Conservation (phyloP, 2,113 vertebrate genomes). For the Tachycineta bicolor region DNA sequence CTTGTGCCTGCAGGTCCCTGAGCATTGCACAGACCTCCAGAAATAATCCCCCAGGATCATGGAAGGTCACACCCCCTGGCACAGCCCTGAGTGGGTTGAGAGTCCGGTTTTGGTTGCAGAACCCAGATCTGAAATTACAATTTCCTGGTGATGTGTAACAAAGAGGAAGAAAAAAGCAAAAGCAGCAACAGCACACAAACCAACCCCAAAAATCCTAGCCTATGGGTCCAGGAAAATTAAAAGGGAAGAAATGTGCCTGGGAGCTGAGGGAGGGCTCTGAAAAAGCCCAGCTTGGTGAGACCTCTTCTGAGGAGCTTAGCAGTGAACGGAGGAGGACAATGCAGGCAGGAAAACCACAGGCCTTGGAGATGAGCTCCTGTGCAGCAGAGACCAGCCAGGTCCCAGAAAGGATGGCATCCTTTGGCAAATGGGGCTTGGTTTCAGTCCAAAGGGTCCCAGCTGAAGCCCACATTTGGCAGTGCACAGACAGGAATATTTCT, state of each 20-base stretch:
- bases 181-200: not conserved
- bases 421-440: not conserved
- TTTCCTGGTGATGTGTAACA: not conserved
- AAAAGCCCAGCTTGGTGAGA: not conserved
- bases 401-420: not conserved
- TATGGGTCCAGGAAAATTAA: not conserved
- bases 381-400: not conserved
- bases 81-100: accelerated
- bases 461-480: not conserved
- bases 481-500: not conserved
- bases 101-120: not conserved
- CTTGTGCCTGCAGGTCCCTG: not conserved
- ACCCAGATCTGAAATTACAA: not conserved
- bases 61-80: not conserved
- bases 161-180: not conserved
- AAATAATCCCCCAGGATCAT: accelerated
- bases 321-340: accelerated
- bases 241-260: not conserved
- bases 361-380: not conserved
- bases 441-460: accelerated
- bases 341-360: not conserved
- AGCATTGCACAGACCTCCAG: not conserved
- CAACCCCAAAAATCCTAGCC: not conserved
- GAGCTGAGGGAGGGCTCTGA: not conserved
- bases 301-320: not conserved